Base-by-base conservation (phyloP, 2,797 vertebrate species). In the Scomberomorus guttatus region DNA sequence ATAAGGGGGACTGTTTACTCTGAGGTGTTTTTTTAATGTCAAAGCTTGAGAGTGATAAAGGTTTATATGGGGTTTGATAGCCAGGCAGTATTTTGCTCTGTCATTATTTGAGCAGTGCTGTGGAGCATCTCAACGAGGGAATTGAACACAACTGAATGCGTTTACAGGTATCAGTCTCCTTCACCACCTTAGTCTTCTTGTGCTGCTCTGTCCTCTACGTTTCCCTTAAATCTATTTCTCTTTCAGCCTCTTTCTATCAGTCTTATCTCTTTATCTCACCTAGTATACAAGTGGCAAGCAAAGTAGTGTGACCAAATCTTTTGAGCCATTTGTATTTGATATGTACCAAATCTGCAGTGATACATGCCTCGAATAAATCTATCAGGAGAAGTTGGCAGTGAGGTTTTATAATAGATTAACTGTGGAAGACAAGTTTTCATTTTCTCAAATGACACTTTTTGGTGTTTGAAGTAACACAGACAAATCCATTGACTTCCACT, bases 11-110 rank as follows among this genome's bases (percentile, higher is more conserved):
- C 71, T 80, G 69, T 89, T 90, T 86, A 85, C 83, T 74, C 83
- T 54, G 52, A 77, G 77, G 69, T 73, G 64, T 58, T 80, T 83
- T 29, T 83, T 84, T 83, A 82, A 81, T 70, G 55, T 58, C 73
- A 79, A 29, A 75, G 60, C 69, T 82, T 52, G 84, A 72, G 78
- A 72, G 76, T 44, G 62, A 77, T 89, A 82, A 92, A 90, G 39
- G 56, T 92, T 92, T 91, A 87, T 76, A 65, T 59, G 42, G 50
- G 61, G 15, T 80, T 80, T 80, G 81, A 84, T 68, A 66, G 51
- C 76, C 42, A 57, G 32, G 39, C 46, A 63, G 75, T 66, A 57
- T 78, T 81, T 77, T 39, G 20, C 69, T 73, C 60, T 22, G 46
- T 39, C 66, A 6, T 84, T 69, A 81, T 78, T 75, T 5, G 17